Percentiles rank a stretch among this genome's conserved stretches.
These are phyloP conservation scores for Lithodes maja DNA, from an alignment of 2,888 invertebrate species.

Conservation along the genomic window DNA sequence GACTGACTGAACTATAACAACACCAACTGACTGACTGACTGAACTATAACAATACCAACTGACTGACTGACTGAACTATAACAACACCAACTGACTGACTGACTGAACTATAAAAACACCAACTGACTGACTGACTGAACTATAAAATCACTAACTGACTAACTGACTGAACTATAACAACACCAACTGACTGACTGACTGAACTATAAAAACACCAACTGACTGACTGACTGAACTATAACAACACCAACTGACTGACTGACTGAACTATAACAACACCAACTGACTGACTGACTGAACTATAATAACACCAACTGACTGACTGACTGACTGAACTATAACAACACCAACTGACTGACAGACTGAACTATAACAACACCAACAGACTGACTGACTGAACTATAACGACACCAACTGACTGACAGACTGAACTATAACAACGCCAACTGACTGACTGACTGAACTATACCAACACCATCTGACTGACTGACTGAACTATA, in stretches of 20 bases:
- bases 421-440: slow-evolving; percentile 7
- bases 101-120: too few species aligned
- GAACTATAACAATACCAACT: too few species aligned
- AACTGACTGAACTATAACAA: too few species aligned
- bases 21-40: too few species aligned
- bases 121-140: too few species aligned
- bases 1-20: too few species aligned
- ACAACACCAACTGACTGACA: background rate
- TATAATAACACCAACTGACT: background rate
- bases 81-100: too few species aligned
- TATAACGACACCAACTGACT: background rate
- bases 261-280: slow-evolving; percentile 3
- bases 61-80: too few species aligned
- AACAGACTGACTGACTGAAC: background rate
- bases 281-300: background rate
- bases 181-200: too few species aligned
- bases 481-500: slow-evolving; percentile 19
- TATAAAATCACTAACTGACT: too few species aligned
- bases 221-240: too few species aligned
- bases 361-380: background rate
- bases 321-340: background rate
- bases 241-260: background rate
- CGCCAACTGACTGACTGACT: slow-evolving; percentile 1
- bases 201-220: too few species aligned
- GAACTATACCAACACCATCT: background rate